A percentile compares a stretch with the other conserved stretches of the same genome.
phyloP scores from a whole-genome alignment of 2,888 invertebrate genomes.

The Clostera curtula region DNA sequence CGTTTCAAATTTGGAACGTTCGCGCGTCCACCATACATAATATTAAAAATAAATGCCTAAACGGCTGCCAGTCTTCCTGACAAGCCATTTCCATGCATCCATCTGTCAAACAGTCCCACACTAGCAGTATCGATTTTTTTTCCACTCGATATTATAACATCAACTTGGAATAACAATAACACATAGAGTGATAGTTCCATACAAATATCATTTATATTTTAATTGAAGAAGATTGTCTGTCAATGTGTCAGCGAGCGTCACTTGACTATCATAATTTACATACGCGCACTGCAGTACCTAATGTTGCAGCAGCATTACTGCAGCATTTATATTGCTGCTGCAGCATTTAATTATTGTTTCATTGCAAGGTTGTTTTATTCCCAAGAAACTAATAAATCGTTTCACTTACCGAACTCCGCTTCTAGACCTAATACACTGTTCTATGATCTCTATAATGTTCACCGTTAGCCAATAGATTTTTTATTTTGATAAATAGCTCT shows the following conservation, averaged over 20 bases:
- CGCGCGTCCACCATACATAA: conserved; percentile 48
- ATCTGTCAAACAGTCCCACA: conserved; percentile 50
- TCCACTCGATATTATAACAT: conserved; percentile 28
- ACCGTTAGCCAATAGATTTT: conserved; percentile 2
- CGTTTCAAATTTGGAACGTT: conserved; percentile 34
- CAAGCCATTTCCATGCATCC: conserved; percentile 68
- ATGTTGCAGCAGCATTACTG: no score
- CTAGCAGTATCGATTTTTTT: conserved; percentile 32
- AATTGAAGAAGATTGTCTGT: no score
- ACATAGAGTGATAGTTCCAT: conserved; percentile 19
- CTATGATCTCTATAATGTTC: conserved; percentile 1
- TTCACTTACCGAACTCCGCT: no score
- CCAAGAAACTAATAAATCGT: no score
- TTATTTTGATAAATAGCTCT: conserved; percentile 6
- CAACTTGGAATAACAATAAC: no score
- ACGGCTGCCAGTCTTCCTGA: conserved; percentile 62
- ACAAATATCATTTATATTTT: conserved; percentile 17
- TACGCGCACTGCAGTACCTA: no score
- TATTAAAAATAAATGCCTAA: conserved; percentile 54
- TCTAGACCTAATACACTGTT: no score
- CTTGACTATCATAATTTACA: no score
- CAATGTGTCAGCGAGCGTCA: no score
- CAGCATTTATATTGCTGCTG: no score
- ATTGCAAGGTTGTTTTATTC: no score
- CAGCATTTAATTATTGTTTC: no score